Conservation (phyloP, 2,797 vertebrate species). For the Sciaenops ocellatus region DNA sequence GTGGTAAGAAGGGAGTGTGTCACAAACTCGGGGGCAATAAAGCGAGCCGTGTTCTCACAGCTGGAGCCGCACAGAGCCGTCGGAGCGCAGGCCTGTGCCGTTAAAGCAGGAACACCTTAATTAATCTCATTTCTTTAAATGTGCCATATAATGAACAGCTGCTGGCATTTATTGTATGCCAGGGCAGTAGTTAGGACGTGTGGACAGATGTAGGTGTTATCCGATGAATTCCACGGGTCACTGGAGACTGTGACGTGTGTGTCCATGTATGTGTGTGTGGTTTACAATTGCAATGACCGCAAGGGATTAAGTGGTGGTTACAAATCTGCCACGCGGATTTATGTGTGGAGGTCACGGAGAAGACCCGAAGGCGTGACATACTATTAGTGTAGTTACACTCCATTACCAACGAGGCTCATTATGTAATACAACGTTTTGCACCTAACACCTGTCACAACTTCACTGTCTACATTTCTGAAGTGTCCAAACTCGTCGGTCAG, state of each 20-base stretch:
- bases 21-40: constrained; percentile 52
- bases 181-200: constrained; percentile 58
- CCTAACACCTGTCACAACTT: constrained; percentile 41
- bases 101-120: constrained; percentile 60
- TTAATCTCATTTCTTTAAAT: constrained; percentile 80
- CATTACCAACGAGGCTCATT: constrained; percentile 52
- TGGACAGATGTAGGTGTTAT: constrained; percentile 73
- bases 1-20: constrained; percentile 6
- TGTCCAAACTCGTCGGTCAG: background rate
- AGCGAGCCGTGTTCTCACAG: constrained; percentile 51
- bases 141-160: constrained; percentile 74
- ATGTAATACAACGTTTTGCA: constrained; percentile 54
- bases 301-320: constrained; percentile 59
- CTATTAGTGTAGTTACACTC: constrained; percentile 60
- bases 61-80: constrained; percentile 51
- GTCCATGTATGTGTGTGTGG: constrained; percentile 35
- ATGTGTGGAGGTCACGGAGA: constrained; percentile 61
- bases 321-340: constrained; percentile 46
- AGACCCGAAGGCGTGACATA: constrained; percentile 64
- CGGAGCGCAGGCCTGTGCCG: constrained; percentile 28
- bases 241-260: constrained; percentile 3
- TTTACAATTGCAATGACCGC: constrained; percentile 46
- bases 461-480: constrained; percentile 10
- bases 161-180: constrained; percentile 62
- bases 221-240: constrained; percentile 62